A percentile compares a stretch with the other conserved stretches of the same genome.
These are phyloP conservation scores for Acyrthosiphon pisum DNA, from an alignment of 1,140 invertebrate species.

Conservation along the genomic window DNA sequence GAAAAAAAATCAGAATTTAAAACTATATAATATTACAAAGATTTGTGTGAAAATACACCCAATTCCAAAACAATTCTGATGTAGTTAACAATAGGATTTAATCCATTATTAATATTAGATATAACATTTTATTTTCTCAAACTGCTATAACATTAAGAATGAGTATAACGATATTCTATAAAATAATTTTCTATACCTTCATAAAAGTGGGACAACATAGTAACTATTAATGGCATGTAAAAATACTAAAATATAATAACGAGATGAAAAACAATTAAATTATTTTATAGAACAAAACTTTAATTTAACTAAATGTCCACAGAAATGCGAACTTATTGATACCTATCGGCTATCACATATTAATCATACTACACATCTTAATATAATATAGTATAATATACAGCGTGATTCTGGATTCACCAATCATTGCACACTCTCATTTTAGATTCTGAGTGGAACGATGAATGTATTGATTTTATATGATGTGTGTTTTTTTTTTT, in stretches of 20 bases:
- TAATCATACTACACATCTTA: too few relatives aligned
- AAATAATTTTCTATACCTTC: neutral
- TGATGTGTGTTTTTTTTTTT: too few relatives aligned
- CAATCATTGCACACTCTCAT: too few relatives aligned
- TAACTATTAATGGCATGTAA: neutral
- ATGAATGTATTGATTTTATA: too few relatives aligned
- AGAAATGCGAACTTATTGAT: neutral
- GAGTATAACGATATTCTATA: neutral
- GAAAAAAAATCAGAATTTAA: neutral
- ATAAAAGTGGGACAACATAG: neutral
- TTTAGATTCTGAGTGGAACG: too few relatives aligned
- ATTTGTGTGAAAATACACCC: neutral
- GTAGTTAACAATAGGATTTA: neutral
- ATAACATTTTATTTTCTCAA: neutral
- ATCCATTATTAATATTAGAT: neutral
- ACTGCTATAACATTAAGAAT: neutral
- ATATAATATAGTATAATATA: too few relatives aligned
- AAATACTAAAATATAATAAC: neutral
- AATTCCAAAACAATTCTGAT: neutral
- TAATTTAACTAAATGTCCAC: neutral
- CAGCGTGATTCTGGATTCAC: too few relatives aligned
- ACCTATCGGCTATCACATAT: too few relatives aligned
- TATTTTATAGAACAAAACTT: neutral
- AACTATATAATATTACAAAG: neutral
- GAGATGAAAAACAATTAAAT: neutral